A percentile compares a stretch with the other conserved stretches of the same genome.
phyloP scores from a whole-genome alignment of 1,140 invertebrate genomes.

The Drosophila willistoni region DNA sequence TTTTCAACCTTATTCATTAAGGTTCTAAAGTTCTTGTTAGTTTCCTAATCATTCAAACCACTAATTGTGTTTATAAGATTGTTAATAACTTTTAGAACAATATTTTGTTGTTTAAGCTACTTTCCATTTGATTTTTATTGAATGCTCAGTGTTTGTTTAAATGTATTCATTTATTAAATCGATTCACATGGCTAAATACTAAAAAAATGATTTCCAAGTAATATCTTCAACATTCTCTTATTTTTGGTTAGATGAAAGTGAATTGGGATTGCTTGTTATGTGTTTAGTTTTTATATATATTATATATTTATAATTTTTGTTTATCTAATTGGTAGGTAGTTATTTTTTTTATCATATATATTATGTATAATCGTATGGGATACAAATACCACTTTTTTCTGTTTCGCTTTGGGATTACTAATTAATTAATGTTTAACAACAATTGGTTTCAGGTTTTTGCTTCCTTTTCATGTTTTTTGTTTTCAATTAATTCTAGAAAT shows the following conservation, averaged over 20 bases:
- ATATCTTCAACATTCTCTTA: background rate
- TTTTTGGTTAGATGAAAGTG: slow-evolving; percentile 6
- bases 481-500: slow-evolving; percentile 6
- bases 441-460: slow-evolving; percentile 30
- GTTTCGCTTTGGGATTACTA: slow-evolving; percentile 70
- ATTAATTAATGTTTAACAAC: slow-evolving; percentile 55
- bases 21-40: too few relatives aligned
- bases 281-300: background rate
- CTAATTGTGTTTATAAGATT: too few relatives aligned
- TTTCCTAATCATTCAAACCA: too few relatives aligned
- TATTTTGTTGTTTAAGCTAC: too few relatives aligned
- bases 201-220: slow-evolving; percentile 46
- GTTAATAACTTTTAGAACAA: too few relatives aligned
- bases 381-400: slow-evolving; percentile 59
- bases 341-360: slow-evolving; percentile 35
- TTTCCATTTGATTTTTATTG: slow-evolving; percentile 33
- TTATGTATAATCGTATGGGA: slow-evolving; percentile 60
- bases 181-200: slow-evolving; percentile 34
- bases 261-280: slow-evolving; percentile 20
- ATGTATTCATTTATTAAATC: slow-evolving; percentile 70
- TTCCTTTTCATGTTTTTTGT: background rate
- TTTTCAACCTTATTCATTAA: too few relatives aligned
- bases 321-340: slow-evolving; percentile 13
- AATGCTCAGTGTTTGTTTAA: slow-evolving; percentile 37
- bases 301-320: background rate